Evolutionary conservation across 2,797 vertebrate species (phyloP), one percentile per base, ranked within the genome.

Genomic region (Nannoperca australis): DNA sequence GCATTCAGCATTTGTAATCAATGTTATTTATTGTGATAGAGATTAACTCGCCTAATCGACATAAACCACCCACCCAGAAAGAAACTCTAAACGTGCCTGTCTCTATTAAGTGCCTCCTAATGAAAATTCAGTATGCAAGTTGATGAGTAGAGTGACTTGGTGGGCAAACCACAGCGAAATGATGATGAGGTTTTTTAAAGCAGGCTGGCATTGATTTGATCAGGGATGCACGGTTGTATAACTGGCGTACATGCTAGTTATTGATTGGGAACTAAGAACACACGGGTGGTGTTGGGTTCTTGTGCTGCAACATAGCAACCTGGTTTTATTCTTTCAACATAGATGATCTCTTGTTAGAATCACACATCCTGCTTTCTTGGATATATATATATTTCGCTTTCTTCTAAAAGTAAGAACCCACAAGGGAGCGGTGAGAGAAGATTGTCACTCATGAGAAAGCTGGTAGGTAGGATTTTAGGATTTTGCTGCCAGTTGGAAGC

Each of bases 21-120:
- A 85, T 82, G 85, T 93, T 94, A 92, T 93, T 93, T 91, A 90
- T 92, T 91, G 79, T 88, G 86, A 89, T 85, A 36, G 91, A 91
- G 89, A 94, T 93, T 89, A 93, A 90, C 73, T 76, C 20, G 53
- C 76, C 82, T 87, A 91, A 92, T 92, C 86, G 82, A 90, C 90
- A 73, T 62, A 63, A 78, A 66, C 87, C 88, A 79, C 76, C 81
- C 83, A 82, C 81, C 85, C 79, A 78, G 78, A 85, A 67, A 87
- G 82, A 83, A 82, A 82, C 87, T 87, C 79, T 78, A 84, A 92
- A 89, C 70, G 61, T 84, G 83, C 84, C 83, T 62, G 78, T 90
- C 88, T 91, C 79, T 88, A 88, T 92, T 90, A 92, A 87, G 83
- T 86, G 70, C 79, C 49, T 83, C 79, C 86, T 89, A 91, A 92